A percentile compares a stretch with the other conserved stretches of the same genome.
phyloP scores from a whole-genome alignment of 2,113 vertebrate species.

The Micromys minutus region DNA sequence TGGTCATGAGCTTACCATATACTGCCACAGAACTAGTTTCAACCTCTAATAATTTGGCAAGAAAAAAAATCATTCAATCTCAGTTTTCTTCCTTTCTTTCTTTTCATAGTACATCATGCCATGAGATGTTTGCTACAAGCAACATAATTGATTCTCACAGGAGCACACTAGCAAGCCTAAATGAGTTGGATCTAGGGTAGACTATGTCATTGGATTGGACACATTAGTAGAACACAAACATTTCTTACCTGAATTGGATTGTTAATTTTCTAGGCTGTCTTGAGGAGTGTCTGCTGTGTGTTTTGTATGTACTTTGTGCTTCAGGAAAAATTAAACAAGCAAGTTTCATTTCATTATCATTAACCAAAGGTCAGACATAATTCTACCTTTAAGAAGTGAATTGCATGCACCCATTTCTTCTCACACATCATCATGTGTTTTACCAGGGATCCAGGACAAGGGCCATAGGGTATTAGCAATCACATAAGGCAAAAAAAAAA shows the following conservation, averaged over 20 bases:
- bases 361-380: conserved; percentile 25
- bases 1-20: neutral
- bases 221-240: conserved; percentile 78
- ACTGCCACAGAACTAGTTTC: neutral
- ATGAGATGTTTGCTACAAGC: conserved; percentile 70
- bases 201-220: conserved; percentile 78
- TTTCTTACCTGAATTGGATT: conserved; percentile 66
- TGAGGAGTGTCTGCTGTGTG: conserved; percentile 43
- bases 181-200: conserved; percentile 73
- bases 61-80: neutral
- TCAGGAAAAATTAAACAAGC: conserved; percentile 42
- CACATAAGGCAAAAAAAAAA: neutral
- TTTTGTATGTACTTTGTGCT: conserved; percentile 9
- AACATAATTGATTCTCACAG: conserved; percentile 67
- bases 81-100: neutral
- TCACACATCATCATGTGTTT: neutral
- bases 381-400: neutral
- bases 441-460: neutral
- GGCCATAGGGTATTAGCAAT: neutral
- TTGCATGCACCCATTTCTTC: neutral
- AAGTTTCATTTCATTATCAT: conserved; percentile 69
- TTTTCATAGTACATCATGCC: conserved; percentile 69
- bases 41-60: conserved; percentile 50
- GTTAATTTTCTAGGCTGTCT: conserved; percentile 67
- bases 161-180: conserved; percentile 80